Percentiles rank a stretch among this genome's conserved stretches.
Conservation (phyloP, 2,888 invertebrate species). For the Drosophila falleni region DNA sequence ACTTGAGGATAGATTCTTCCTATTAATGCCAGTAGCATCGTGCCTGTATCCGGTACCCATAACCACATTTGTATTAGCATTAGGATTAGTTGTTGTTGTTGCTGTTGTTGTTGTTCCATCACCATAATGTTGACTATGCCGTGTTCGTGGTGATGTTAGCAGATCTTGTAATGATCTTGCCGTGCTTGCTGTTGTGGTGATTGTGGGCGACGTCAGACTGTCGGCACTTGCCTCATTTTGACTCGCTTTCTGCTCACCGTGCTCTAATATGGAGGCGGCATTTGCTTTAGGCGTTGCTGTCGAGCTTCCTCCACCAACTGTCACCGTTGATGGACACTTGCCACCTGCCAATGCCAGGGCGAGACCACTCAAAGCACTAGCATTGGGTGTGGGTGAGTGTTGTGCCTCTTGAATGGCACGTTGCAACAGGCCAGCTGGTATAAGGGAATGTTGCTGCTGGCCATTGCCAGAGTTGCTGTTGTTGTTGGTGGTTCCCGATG, state of each 20-base stretch:
- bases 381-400: constrained; percentile 71
- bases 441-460: constrained; percentile 76
- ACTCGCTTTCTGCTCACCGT: constrained; percentile 86
- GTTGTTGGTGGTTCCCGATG: constrained; percentile 13
- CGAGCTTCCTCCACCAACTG: constrained; percentile 45
- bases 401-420: constrained; percentile 82
- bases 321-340: constrained; percentile 56
- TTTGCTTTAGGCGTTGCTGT: constrained; percentile 61
- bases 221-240: constrained; percentile 87
- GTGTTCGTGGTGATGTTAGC: constrained; percentile 80
- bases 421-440: constrained; percentile 81
- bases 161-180: constrained; percentile 80
- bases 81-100: constrained; percentile 55
- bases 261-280: constrained; percentile 84
- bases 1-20: constrained; percentile 27
- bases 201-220: constrained; percentile 82
- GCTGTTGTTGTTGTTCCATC: constrained; percentile 44
- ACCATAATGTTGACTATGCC: constrained; percentile 60
- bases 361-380: constrained; percentile 76
- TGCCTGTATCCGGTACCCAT: constrained; percentile 68
- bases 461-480: constrained; percentile 8
- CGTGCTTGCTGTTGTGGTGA: constrained; percentile 50
- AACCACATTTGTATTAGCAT: constrained; percentile 73
- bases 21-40: constrained; percentile 40
- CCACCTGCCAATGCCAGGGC: constrained; percentile 79